Base-by-base conservation (phyloP, 37 sponge, comb jelly and placozoan species). In the Oopsacas minuta region DNA sequence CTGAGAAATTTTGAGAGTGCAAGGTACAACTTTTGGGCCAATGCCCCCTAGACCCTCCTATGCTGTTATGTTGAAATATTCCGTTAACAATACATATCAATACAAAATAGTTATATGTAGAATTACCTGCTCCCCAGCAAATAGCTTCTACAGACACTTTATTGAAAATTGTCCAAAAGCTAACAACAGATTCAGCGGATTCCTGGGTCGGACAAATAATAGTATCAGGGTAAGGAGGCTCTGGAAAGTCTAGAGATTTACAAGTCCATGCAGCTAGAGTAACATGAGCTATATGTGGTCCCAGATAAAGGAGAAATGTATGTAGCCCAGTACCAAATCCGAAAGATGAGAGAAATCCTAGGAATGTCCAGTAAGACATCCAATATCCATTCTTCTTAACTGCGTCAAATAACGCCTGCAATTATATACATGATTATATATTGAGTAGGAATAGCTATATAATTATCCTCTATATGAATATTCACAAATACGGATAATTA, bases 201-300 rank as follows among this genome's bases (percentile, higher is more conserved):
- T 84, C 91, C 5, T 82, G 81, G 0, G 88, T 87, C 5, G 94
- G 94, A 81, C 91, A 91, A 37, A 88, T 38, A 49, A 91, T 91
- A 38, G 86, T 89, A 23, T 69, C 42, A 1, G 94, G 92, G 85
- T 91, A 99, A 32, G 99, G 99, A 23, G 99, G 99, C 23, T 91
- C 89, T 34, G 99, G 99, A 81, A 99, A 99, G 85, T 99, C 89
- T 12, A 95, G 87, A 36, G 94, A 92, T 81, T 87, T 86, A 84
- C 99, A 99, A 23, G 90, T 89, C 93, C 95, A 99, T 23, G 99
- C 99, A 36, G 99, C 95, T 28, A 99, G 88, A 3, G 99, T 95
- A 15, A 99, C 99, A 51, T 93, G 90, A n/a, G 99, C 96, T 52
- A 99, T 99, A 91, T 93, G 92, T 23, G 99, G 99, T n/a, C 99